These are phyloP conservation scores for Zaprionus kolodkinae DNA, from an alignment of 1,140 invertebrate genomes.

Conservation along the genomic window DNA sequence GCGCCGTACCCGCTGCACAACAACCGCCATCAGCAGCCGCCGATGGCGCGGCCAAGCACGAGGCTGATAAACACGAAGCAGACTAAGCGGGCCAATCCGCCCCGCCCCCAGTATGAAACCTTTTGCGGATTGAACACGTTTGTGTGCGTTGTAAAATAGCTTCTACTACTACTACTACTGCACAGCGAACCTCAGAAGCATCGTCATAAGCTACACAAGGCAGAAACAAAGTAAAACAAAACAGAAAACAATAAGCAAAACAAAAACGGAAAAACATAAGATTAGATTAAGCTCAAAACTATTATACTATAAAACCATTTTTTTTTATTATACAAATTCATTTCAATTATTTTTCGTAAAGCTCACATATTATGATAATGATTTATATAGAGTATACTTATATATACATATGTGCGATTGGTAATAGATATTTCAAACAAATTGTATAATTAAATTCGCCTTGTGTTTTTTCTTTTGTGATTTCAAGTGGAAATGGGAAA, in stretches of 20 bases:
- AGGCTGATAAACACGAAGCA: conserved; percentile 45
- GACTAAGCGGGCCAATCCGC: conserved; percentile 1
- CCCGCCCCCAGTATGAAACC: not conserved
- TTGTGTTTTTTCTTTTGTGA: not conserved
- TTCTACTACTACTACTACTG: conserved; percentile 25
- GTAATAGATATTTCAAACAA: conserved; percentile 47
- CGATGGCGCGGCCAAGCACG: conserved; percentile 44
- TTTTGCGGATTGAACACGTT: conserved; percentile 7
- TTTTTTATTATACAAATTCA: conserved; percentile 34
- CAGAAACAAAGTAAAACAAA: not conserved
- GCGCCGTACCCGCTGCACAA: conserved; percentile 15
- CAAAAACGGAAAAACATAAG: conserved; percentile 25
- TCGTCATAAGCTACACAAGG: not conserved
- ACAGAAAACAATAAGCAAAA: not conserved
- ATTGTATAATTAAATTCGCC: conserved; percentile 19
- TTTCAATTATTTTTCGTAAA: conserved; percentile 24
- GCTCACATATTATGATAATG: conserved; percentile 16
- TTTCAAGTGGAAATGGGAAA: not conserved
- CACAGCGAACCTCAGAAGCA: conserved; percentile 22
- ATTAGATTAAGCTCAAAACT: conserved; percentile 31
- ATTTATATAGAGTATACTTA: conserved; percentile 28
- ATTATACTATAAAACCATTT: conserved; percentile 26
- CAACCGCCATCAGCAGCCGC: not conserved
- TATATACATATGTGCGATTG: conserved; percentile 26
- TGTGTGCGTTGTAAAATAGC: conserved; percentile 59